Evolutionary conservation across 37 sponge, comb jelly and placozoan genomes (phyloP).

Genomic region (Ephydatia muelleri): DNA sequence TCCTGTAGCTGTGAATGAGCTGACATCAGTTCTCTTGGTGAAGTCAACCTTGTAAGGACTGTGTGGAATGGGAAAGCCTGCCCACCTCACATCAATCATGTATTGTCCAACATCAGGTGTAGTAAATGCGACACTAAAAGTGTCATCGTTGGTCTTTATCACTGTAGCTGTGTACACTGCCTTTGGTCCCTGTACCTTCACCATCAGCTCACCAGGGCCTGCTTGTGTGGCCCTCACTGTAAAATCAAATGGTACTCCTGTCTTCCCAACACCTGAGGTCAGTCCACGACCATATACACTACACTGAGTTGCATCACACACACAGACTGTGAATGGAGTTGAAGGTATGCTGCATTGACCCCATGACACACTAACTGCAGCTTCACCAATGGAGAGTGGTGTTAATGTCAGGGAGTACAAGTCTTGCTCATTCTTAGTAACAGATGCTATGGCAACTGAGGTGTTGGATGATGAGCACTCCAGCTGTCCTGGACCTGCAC

Average conservation of each 20-base stretch:
- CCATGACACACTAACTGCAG: constrained; percentile 31
- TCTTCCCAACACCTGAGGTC: constrained; percentile 48
- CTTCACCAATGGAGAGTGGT: constrained; percentile 42
- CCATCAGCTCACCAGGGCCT: constrained; percentile 71
- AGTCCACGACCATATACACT: constrained; percentile 66
- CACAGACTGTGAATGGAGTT: constrained; percentile 61
- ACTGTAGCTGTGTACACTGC: constrained; percentile 55
- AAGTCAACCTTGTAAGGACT: constrained; percentile 75
- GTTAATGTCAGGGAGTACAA: constrained; percentile 12
- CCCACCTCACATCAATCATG: constrained; percentile 75
- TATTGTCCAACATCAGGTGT: constrained; percentile 74
- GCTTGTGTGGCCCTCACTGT: constrained; percentile 64
- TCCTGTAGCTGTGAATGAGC: constrained; percentile 50
- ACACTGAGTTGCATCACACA: constrained; percentile 77
- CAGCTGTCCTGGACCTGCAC: constrained; percentile 67
- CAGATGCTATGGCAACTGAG: background rate
- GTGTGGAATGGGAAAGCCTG: constrained; percentile 60
- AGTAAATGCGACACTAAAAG: constrained; percentile 60
- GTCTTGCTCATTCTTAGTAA: background rate
- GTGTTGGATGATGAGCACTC: constrained; percentile 20
- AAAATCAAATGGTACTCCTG: constrained; percentile 45
- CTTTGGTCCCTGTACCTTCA: constrained; percentile 56
- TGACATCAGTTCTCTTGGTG: constrained; percentile 22
- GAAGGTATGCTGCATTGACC: constrained; percentile 11
- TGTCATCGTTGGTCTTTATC: constrained; percentile 41